Percentiles rank a stretch among this genome's conserved stretches.
These are phyloP conservation scores for Psilanteris sp. DNA, from an alignment of 1,140 invertebrate genomes.

Conservation along the genomic window DNA sequence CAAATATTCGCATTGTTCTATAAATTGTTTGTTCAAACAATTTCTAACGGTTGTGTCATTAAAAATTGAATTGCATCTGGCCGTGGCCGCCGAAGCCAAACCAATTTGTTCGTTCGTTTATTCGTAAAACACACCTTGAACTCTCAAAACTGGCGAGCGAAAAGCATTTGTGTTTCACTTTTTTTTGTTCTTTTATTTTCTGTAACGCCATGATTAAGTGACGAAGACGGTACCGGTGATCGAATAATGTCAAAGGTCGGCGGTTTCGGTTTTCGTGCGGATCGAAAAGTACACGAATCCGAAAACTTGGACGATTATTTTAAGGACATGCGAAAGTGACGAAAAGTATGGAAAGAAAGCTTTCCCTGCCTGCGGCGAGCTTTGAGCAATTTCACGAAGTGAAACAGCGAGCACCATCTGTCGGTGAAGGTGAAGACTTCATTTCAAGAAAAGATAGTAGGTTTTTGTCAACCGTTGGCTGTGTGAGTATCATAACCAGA, in stretches of 20 bases:
- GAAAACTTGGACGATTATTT: not conserved
- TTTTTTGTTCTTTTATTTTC: not conserved
- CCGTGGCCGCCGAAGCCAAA: too few relatives aligned
- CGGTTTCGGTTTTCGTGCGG: too few relatives aligned
- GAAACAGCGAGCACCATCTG: constrained; percentile 20
- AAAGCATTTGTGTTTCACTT: not conserved
- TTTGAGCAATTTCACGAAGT: not conserved
- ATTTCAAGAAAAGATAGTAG: constrained; percentile 1
- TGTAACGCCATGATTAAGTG: constrained; percentile 8
- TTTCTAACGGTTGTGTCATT: not conserved
- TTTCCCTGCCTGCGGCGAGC: constrained; percentile 21
- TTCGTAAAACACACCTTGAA: constrained; percentile 7
- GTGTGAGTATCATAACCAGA: constrained; percentile 18
- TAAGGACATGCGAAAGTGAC: constrained; percentile 8
- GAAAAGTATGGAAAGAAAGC: constrained; percentile 27
- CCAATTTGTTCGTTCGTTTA: not conserved
- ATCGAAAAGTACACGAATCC: too few relatives aligned
- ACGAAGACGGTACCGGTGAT: too few relatives aligned
- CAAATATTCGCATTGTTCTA: not conserved
- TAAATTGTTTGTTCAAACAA: not conserved
- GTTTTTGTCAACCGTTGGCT: constrained; percentile 4
- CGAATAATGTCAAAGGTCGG: too few relatives aligned
- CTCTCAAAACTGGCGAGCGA: constrained; percentile 7
- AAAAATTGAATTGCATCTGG: not conserved
- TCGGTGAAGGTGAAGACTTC: constrained; percentile 4